Conservation (phyloP, 2,888 invertebrate genomes). For the Lobophora halterata region DNA sequence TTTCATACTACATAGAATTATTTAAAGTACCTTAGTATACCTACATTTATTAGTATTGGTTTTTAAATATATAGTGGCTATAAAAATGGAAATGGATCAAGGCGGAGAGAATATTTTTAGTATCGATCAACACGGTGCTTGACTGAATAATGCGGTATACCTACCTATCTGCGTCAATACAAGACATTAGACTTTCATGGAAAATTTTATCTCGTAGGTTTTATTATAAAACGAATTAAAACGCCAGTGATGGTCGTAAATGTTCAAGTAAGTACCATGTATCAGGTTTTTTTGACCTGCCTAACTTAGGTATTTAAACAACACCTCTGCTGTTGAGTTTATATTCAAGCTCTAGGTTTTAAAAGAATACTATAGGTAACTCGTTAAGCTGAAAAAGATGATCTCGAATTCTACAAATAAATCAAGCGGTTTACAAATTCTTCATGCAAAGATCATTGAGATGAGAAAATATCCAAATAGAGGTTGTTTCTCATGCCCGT, state of each 20-base stretch:
- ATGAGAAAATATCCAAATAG: slow-evolving; percentile 53
- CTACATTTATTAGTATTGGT: slow-evolving; percentile 24
- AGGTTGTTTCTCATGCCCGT: slow-evolving; percentile 64
- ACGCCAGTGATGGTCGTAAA: slow-evolving; percentile 19
- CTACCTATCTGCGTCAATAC: too few species aligned
- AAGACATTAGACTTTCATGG: slow-evolving; percentile 35
- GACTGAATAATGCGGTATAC: slow-evolving; percentile 55
- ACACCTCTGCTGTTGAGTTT: too few species aligned
- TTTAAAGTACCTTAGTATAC: too few species aligned
- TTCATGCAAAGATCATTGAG: slow-evolving; percentile 62
- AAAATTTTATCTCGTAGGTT: slow-evolving; percentile 26
- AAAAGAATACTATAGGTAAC: too few species aligned
- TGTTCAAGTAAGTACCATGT: slow-evolving; percentile 8
- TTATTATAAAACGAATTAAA: slow-evolving; percentile 21
- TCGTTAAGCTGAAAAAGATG: too few species aligned
- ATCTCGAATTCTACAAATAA: too few species aligned
- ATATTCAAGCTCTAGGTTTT: too few species aligned
- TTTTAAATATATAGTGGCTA: slow-evolving; percentile 33
- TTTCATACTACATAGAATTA: too few species aligned
- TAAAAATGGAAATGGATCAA: slow-evolving; percentile 60
- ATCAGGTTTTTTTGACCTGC: not conserved
- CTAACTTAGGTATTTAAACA: too few species aligned
- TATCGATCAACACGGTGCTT: slow-evolving; percentile 47
- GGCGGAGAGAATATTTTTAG: slow-evolving; percentile 52
- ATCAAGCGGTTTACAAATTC: too few species aligned